These are phyloP conservation scores for Diadegma fenestrale DNA, from an alignment of 2,888 invertebrate species.

Conservation along the genomic window DNA sequence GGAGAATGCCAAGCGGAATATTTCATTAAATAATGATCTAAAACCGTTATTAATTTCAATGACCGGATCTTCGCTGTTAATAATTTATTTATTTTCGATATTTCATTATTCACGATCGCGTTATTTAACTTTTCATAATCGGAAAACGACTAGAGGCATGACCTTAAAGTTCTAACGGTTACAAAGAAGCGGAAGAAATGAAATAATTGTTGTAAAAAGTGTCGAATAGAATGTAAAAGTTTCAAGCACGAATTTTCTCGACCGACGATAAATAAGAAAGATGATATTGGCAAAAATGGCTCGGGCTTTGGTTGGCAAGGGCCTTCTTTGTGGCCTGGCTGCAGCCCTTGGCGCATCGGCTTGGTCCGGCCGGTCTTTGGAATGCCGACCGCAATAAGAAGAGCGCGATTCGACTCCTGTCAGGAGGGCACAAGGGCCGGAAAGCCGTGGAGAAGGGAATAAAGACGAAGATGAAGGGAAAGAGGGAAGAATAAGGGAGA, in stretches of 20 bases:
- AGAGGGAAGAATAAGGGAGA: background rate
- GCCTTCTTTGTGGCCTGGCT: slow-evolving; percentile 30
- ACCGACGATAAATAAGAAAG: background rate
- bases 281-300: slow-evolving; percentile 42
- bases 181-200: background rate
- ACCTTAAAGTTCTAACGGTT: background rate
- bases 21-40: background rate
- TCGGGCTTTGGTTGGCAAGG: slow-evolving; percentile 40
- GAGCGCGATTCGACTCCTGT: slow-evolving; percentile 70
- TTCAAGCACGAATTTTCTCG: background rate
- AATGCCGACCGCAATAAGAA: slow-evolving; percentile 78
- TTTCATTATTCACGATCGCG: background rate
- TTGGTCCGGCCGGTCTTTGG: slow-evolving; percentile 78
- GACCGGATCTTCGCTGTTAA: background rate
- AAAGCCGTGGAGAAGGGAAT: slow-evolving; percentile 38
- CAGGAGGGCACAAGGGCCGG: slow-evolving; percentile 62
- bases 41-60: background rate
- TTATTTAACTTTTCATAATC: background rate
- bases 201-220: background rate
- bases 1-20: background rate
- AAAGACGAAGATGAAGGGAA: slow-evolving; percentile 28
- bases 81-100: background rate
- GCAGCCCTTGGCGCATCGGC: slow-evolving; percentile 48
- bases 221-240: slow-evolving; percentile 40
- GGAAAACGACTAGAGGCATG: background rate